Evolutionary conservation across 30 jellyfish, hydroid and myxozoan genomes (phyloP), one percentile per base, ranked within the genome.

Genomic region (Clytia hemisphaerica): DNA sequence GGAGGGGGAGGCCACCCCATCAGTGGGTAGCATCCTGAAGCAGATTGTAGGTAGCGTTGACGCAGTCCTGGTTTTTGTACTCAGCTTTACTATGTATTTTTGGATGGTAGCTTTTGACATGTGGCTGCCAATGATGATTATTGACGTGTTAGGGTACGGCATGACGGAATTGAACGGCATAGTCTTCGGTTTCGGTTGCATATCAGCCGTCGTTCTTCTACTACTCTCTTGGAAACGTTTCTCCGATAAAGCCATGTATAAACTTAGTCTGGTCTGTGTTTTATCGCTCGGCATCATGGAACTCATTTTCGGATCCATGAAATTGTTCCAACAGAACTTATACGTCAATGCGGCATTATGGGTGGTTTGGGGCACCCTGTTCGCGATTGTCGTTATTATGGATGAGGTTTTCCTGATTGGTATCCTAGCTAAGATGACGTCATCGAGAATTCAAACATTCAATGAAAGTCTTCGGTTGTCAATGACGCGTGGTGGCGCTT

Each of bases 361-460:
- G 70, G 15, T 30, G 25, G 6, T 57, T 33, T 57, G 42, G 3
- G 70, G 44, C 44, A 21, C 44, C 25, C 48, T 57, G 44, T 57
- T 57, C 16, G 70, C 70, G 0, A 31, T 57, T n/a, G 70, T 57
- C 4, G 70, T 57, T 28, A 33, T 57, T 28, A 21, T 57, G 3
- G 70, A 57, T 33, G 70, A 57, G 35, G 70, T 57, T 22, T 57
- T 57, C 30, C 48, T 57, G 4, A 33, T 57, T 21, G 70, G 70
- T 57, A 45, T 45, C 44, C 36, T 57, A n/a, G 70, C 70, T 5
- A 57, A 2, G 0, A 57, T 57, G 70, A 33, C 35, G 4, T 22
- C 45, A 2, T 57, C 70, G 12, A 25, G 35, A 22, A 31, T 30
- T 25, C 70, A 57, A 57, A 31, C 70, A 31, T 57, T 57, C 30